These are phyloP conservation scores for Pterocles burchelli DNA, from an alignment of 2,113 vertebrate species.

Conservation along the genomic window DNA sequence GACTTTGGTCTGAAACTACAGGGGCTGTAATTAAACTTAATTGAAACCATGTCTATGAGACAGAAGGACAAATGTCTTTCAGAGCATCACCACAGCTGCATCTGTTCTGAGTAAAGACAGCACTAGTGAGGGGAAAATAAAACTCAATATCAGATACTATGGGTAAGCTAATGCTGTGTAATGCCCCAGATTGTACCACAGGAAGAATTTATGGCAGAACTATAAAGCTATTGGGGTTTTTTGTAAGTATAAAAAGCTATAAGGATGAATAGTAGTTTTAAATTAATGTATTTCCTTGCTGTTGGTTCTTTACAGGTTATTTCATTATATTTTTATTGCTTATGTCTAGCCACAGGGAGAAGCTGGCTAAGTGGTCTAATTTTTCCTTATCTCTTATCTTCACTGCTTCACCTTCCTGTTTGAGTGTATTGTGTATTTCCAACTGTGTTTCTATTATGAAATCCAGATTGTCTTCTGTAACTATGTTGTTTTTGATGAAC, in stretches of 20 bases:
- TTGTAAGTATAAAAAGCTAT: not conserved
- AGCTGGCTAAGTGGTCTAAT: constrained; percentile 23
- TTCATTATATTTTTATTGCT: constrained; percentile 3
- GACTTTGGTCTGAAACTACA: constrained; percentile 51
- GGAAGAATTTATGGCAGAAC: not conserved
- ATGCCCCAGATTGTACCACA: not conserved
- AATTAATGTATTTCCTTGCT: not conserved
- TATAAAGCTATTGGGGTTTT: not conserved
- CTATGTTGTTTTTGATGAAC: not conserved
- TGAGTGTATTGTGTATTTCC: not conserved
- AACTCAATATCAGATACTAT: not conserved
- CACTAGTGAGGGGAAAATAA: not conserved
- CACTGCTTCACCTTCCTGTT: constrained; percentile 38
- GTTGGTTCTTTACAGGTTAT: not conserved
- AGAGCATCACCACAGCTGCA: constrained; percentile 18
- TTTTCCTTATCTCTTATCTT: constrained; percentile 44
- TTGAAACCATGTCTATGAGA: constrained; percentile 45
- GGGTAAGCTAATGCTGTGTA: not conserved
- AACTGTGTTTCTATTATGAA: not conserved
- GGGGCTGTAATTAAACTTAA: constrained; percentile 47
- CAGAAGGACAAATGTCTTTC: constrained; percentile 38
- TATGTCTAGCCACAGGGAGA: constrained; percentile 1
- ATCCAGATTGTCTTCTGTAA: constrained; percentile 41
- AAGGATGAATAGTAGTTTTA: not conserved
- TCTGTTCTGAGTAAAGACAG: constrained; percentile 8